Evolutionary conservation across 2,888 invertebrate genomes (phyloP).

Genomic region (Drosophila ustulata): DNA sequence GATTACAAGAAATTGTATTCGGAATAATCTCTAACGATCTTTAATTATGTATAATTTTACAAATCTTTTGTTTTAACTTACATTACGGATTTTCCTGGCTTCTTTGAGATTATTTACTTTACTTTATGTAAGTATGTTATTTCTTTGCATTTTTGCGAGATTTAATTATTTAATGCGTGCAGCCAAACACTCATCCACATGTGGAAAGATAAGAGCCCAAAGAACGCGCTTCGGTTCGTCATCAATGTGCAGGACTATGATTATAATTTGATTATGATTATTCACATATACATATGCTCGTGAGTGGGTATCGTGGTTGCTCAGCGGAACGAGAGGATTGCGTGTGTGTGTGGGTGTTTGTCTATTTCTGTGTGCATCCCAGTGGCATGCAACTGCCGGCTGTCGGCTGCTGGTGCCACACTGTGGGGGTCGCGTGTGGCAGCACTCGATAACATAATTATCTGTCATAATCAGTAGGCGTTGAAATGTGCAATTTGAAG

Average conservation of each 20-base stretch:
- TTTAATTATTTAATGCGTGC: too few species aligned
- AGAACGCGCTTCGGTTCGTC: too few species aligned
- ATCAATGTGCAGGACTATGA: slow-evolving; percentile 6
- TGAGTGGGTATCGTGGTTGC: neutral
- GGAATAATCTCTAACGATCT: too few species aligned
- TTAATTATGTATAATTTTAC: too few species aligned
- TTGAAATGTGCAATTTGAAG: slow-evolving; percentile 82
- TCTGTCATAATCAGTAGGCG: slow-evolving; percentile 83
- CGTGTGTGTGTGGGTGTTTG: neutral
- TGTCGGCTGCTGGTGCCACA: slow-evolving; percentile 5
- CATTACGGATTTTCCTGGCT: too few species aligned
- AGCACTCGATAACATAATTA: slow-evolving; percentile 79
- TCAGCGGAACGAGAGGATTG: neutral
- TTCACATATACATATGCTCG: neutral
- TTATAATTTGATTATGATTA: slow-evolving; percentile 13
- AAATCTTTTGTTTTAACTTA: too few species aligned
- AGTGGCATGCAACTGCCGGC: slow-evolving; percentile 20
- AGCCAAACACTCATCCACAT: too few species aligned
- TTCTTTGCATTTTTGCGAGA: too few species aligned
- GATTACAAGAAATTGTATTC: too few species aligned
- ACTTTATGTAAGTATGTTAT: too few species aligned
- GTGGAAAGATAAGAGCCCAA: too few species aligned
- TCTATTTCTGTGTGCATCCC: slow-evolving; percentile 10
- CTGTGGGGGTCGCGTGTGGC: slow-evolving; percentile 62
- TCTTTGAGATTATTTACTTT: too few species aligned